phyloP scores from a whole-genome alignment of 2,113 vertebrate genomes.

The Ophthalmolycus amberensis region DNA sequence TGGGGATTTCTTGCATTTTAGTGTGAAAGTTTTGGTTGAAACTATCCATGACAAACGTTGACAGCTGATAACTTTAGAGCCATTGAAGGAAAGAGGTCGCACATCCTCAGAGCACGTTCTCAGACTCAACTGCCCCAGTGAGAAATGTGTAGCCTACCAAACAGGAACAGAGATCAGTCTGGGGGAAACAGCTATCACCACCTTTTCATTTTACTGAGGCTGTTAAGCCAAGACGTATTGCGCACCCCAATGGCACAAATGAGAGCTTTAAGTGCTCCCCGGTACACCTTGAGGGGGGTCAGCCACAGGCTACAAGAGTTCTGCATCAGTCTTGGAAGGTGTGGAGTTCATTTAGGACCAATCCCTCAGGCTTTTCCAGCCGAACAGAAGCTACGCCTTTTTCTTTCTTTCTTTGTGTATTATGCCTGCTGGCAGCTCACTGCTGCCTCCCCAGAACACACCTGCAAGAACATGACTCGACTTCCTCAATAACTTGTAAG shows the following conservation, averaged over 20 bases:
- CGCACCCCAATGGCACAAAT: constrained; percentile 12
- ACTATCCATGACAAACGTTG: neutral
- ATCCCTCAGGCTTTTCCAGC: constrained; percentile 32
- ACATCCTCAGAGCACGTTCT: neutral
- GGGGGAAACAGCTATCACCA: neutral
- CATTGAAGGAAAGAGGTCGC: neutral
- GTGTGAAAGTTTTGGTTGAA: neutral
- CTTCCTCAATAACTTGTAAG: constrained; percentile 5
- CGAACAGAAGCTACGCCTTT: constrained; percentile 4
- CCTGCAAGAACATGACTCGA: constrained; percentile 6
- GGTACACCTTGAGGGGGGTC: constrained; percentile 9
- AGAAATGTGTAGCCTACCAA: neutral
- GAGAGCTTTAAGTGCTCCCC: constrained; percentile 21
- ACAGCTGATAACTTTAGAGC: neutral
- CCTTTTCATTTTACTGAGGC: constrained; percentile 39
- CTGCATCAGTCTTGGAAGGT: constrained; percentile 26
- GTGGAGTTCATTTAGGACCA: constrained; percentile 37
- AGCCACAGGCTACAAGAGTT: constrained; percentile 46
- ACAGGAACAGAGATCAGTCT: neutral
- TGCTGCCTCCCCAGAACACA: neutral
- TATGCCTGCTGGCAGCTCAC: constrained; percentile 29
- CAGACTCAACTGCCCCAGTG: neutral
- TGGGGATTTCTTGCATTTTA: neutral
- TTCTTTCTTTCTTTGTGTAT: neutral
- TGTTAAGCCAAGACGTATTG: neutral